Evolutionary conservation across 2,888 invertebrate species (phyloP).

Genomic region (Dolichopus griseipennis): DNA sequence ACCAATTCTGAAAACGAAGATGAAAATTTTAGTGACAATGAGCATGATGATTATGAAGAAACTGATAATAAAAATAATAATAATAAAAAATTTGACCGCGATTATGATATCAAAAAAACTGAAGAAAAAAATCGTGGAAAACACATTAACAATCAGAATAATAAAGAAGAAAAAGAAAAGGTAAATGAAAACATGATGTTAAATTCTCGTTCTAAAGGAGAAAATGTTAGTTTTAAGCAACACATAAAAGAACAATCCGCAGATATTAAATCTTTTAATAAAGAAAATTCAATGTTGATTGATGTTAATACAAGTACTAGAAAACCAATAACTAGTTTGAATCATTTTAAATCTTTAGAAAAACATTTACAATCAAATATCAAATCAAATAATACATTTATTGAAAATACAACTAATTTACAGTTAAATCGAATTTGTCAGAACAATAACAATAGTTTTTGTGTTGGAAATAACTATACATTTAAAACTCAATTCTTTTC

Average conservation of each 20-base stretch:
- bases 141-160: slow-evolving; percentile 21
- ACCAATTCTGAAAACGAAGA: not conserved
- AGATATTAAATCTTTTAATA: not conserved
- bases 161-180: not conserved
- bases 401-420: not conserved
- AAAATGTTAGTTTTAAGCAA: no score
- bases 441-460: not conserved
- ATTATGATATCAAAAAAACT: slow-evolving; percentile 17
- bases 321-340: not conserved
- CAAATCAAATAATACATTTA: not conserved
- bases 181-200: not conserved
- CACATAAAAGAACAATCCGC: not conserved
- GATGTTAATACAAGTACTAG: slow-evolving; percentile 25
- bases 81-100: slow-evolving; percentile 10
- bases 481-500: not conserved
- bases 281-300: slow-evolving; percentile 2
- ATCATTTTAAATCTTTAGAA: not conserved
- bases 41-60: slow-evolving; percentile 15
- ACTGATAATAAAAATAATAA: slow-evolving; percentile 22
- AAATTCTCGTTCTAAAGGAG: no score
- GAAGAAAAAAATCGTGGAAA: slow-evolving; percentile 19
- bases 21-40: slow-evolving; percentile 11
- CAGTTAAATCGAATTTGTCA: not conserved
- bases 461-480: not conserved
- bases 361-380: not conserved